Percentiles rank a stretch among this genome's conserved stretches.
phyloP scores from a whole-genome alignment of 2,888 invertebrate genomes.

The Leucozona laternaria region DNA sequence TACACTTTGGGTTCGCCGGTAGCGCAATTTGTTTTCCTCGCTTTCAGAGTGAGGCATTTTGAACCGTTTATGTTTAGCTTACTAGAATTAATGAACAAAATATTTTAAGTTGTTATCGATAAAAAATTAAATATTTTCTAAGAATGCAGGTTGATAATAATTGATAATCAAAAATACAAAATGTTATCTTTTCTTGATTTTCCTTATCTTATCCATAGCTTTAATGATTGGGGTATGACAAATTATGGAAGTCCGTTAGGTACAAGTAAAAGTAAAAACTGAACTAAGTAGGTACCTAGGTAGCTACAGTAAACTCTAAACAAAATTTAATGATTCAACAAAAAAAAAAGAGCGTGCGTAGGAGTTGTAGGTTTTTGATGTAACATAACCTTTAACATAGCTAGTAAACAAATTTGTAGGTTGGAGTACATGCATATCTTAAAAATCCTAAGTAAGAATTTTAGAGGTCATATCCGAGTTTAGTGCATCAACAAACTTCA shows the following conservation, averaged over 20 bases:
- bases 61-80: constrained; percentile 11
- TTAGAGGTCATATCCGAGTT: no score
- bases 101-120: neutral
- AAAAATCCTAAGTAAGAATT: no score
- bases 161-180: constrained; percentile 20
- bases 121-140: neutral
- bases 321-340: neutral
- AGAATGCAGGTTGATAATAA: neutral
- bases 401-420: no score
- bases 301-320: neutral
- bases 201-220: constrained; percentile 58
- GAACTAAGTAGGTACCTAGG: neutral
- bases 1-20: constrained; percentile 92
- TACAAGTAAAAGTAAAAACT: neutral
- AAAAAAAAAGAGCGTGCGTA: neutral
- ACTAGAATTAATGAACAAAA: neutral
- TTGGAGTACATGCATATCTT: no score
- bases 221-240: neutral
- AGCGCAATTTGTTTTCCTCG: constrained; percentile 85
- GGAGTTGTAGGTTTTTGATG: no score
- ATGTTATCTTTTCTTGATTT: constrained; percentile 48
- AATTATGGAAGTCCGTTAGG: neutral
- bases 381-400: no score
- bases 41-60: constrained; percentile 54
- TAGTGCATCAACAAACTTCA: no score